Percentiles rank a stretch among this genome's conserved stretches.
These are phyloP conservation scores for Enteromius unitaeniatus DNA, from an alignment of 2,797 vertebrate species.

Conservation along the genomic window DNA sequence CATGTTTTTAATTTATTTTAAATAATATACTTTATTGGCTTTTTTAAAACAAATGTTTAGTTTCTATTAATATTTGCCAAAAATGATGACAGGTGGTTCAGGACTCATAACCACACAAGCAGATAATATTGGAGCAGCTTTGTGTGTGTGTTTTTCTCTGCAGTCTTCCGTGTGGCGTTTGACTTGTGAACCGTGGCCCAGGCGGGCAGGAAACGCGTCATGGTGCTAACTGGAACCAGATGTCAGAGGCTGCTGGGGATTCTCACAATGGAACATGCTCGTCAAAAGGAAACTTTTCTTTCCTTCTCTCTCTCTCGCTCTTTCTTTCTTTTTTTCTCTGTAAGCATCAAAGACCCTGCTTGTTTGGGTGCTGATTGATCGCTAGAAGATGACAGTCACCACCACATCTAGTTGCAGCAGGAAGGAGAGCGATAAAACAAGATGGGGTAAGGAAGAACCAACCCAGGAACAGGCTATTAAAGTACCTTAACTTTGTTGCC, in stretches of 20 bases:
- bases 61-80: neutral
- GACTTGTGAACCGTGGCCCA: conserved; percentile 73
- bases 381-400: conserved; percentile 51
- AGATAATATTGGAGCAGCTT: conserved; percentile 50
- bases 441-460: conserved; percentile 47
- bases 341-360: conserved; percentile 58
- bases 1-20: neutral
- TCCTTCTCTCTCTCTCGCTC: conserved; percentile 33
- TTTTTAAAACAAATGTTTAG: neutral
- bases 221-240: conserved; percentile 83
- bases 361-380: conserved; percentile 60
- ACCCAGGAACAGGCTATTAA: conserved; percentile 46
- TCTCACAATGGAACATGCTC: conserved; percentile 81
- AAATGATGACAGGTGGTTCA: conserved; percentile 7
- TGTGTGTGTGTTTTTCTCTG: conserved; percentile 53
- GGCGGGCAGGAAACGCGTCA: conserved; percentile 84
- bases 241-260: conserved; percentile 81
- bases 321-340: conserved; percentile 36
- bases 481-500: conserved; percentile 62
- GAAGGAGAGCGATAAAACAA: conserved; percentile 47
- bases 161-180: conserved; percentile 64
- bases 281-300: conserved; percentile 63
- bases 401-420: conserved; percentile 46
- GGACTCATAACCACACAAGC: conserved; percentile 34
- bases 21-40: neutral